A percentile compares a stretch with the other conserved stretches of the same genome.
These are phyloP conservation scores for Columba livia DNA, from an alignment of 2,113 vertebrate species.

Conservation along the genomic window DNA sequence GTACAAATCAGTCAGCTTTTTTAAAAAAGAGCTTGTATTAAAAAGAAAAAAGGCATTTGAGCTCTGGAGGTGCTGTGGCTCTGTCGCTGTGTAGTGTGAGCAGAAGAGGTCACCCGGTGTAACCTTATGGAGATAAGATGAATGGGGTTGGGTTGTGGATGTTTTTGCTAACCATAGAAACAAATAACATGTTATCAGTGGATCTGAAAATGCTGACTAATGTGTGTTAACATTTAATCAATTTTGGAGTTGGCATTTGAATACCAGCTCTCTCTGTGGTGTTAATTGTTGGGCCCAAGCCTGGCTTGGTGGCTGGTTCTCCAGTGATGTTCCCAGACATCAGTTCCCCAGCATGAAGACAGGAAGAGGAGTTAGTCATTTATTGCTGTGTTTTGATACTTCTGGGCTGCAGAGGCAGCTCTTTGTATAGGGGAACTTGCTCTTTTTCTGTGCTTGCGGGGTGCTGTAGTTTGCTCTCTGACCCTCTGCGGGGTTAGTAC, in stretches of 20 bases:
- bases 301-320: not conserved
- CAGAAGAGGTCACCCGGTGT: not conserved
- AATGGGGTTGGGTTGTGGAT: not conserved
- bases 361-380: not conserved
- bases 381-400: not conserved
- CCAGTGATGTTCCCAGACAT: not conserved
- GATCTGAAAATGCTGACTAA: not conserved
- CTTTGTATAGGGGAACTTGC: not conserved
- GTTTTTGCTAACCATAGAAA: not conserved
- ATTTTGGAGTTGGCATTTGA: not conserved
- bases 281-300: not conserved
- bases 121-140: not conserved
- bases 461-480: not conserved
- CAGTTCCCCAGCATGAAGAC: not conserved
- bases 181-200: not conserved
- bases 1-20: not conserved
- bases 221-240: not conserved
- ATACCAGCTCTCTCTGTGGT: not conserved
- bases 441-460: not conserved
- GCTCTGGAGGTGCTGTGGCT: not conserved
- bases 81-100: not conserved
- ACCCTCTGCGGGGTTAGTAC: rapidly evolving
- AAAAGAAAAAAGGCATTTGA: not conserved
- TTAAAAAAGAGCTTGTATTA: not conserved
- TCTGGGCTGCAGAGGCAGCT: not conserved